phyloP scores from a whole-genome alignment of 2,113 vertebrate species.

The Atrichornis clamosus region DNA sequence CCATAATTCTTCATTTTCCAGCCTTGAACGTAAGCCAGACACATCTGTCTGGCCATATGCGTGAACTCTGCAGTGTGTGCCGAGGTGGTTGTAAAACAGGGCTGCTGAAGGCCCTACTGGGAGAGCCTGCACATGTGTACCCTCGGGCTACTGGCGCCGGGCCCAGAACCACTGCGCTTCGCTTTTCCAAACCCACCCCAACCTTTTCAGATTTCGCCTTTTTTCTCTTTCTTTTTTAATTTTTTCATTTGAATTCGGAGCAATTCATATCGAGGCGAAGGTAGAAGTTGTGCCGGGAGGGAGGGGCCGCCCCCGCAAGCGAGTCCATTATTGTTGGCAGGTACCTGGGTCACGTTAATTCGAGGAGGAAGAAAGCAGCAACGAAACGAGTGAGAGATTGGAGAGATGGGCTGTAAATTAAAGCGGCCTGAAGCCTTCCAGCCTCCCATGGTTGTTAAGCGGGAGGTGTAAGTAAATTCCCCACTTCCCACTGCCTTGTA shows the following conservation, averaged over 20 bases:
- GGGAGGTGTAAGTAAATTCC: slow-evolving; percentile 78
- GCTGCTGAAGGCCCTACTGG: slow-evolving; percentile 86
- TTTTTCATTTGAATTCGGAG: slow-evolving; percentile 57
- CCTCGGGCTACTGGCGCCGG: slow-evolving; percentile 80
- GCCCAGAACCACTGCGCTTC: slow-evolving; percentile 82
- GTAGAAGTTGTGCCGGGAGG: slow-evolving; percentile 67
- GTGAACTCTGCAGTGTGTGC: slow-evolving; percentile 87
- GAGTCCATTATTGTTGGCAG: slow-evolving; percentile 78
- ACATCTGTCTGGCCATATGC: slow-evolving; percentile 99
- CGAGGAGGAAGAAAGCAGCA: slow-evolving; percentile 73
- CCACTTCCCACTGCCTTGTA: slow-evolving; percentile 72
- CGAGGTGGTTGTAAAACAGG: slow-evolving; percentile 86
- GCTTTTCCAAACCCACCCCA: slow-evolving; percentile 78
- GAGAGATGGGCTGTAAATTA: slow-evolving; percentile 74
- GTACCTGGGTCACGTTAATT: slow-evolving; percentile 75
- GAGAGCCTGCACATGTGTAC: slow-evolving; percentile 83
- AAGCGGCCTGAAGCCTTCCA: slow-evolving; percentile 70
- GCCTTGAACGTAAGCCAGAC: slow-evolving; percentile 95
- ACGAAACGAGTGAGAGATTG: slow-evolving; percentile 64
- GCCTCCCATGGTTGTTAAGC: slow-evolving; percentile 72
- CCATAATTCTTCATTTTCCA: slow-evolving; percentile 96
- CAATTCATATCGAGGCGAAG: slow-evolving; percentile 60
- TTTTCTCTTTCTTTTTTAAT: slow-evolving; percentile 61
- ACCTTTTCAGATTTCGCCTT: slow-evolving; percentile 73
- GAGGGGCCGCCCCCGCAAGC: slow-evolving; percentile 67